These are phyloP conservation scores for Actinemys pallida DNA, from an alignment of 2,113 vertebrate genomes.

Conservation along the genomic window DNA sequence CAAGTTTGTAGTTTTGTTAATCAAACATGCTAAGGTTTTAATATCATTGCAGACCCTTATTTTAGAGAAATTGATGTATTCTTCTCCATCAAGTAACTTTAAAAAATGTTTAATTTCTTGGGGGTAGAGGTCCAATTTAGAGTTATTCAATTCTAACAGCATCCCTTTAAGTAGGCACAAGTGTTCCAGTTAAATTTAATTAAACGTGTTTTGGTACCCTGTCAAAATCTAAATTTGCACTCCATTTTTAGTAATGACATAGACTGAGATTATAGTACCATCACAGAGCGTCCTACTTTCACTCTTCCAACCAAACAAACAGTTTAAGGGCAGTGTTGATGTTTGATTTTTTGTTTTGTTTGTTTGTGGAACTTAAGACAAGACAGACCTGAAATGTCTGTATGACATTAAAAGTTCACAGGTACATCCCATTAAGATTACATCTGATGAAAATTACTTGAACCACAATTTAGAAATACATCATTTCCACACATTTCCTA, in stretches of 20 bases:
- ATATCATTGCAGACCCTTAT: background rate
- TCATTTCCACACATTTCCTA: background rate
- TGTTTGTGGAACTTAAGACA: background rate
- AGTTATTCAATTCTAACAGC: background rate
- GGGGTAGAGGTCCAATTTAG: background rate
- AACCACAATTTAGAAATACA: background rate
- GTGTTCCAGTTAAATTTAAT: background rate
- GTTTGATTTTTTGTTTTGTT: background rate
- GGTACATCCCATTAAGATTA: background rate
- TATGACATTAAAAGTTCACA: background rate
- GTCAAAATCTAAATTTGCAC: background rate
- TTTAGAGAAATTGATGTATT: background rate
- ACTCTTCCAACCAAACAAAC: background rate
- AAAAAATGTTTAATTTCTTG: background rate
- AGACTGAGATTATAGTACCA: background rate
- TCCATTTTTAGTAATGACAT: background rate
- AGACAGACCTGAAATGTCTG: background rate
- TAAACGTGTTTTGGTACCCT: background rate
- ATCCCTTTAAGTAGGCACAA: background rate
- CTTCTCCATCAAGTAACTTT: background rate
- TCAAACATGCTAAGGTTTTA: background rate
- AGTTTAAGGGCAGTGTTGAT: background rate
- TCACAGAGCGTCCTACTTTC: background rate
- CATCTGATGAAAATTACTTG: background rate
- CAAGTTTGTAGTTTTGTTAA: background rate